Conservation (phyloP, 2,797 vertebrate genomes). For the Calcarius lapponicus region DNA sequence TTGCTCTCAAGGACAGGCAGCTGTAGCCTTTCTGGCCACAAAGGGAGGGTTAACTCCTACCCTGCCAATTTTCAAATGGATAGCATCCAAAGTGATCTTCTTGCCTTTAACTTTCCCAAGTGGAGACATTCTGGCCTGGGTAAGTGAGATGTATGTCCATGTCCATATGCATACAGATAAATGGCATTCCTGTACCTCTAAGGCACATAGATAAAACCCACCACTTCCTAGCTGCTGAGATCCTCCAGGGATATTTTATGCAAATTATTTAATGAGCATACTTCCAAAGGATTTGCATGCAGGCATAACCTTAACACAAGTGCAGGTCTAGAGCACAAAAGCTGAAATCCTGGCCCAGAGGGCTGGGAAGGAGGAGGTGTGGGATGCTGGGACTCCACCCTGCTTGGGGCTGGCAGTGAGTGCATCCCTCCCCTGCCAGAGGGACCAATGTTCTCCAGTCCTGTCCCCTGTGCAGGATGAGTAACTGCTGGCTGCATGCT, state of each 20-base stretch:
- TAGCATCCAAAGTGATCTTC: conserved; percentile 25
- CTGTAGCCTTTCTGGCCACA: conserved; percentile 35
- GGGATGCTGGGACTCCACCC: background rate
- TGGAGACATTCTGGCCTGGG: background rate
- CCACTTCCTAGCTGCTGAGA: background rate
- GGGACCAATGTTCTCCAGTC: background rate
- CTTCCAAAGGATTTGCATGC: conserved; percentile 18
- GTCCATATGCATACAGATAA: background rate
- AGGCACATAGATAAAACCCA: background rate
- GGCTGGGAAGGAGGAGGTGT: background rate
- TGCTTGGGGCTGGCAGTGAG: background rate
- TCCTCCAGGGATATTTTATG: background rate
- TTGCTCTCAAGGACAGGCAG: conserved; percentile 47
- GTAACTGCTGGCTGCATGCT: background rate
- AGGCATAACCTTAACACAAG: background rate
- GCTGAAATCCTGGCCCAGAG: conserved; percentile 12
- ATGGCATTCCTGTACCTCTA: background rate
- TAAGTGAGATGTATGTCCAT: background rate
- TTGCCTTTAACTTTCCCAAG: conserved; percentile 28
- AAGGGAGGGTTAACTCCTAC: conserved; percentile 48
- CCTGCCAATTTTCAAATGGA: conserved; percentile 48
- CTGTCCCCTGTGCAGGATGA: background rate
- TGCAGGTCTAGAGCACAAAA: background rate
- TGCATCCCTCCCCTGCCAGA: background rate
- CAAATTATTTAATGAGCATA: background rate